Conservation (phyloP, 2,888 invertebrate species). For the Chalcis sispes region DNA sequence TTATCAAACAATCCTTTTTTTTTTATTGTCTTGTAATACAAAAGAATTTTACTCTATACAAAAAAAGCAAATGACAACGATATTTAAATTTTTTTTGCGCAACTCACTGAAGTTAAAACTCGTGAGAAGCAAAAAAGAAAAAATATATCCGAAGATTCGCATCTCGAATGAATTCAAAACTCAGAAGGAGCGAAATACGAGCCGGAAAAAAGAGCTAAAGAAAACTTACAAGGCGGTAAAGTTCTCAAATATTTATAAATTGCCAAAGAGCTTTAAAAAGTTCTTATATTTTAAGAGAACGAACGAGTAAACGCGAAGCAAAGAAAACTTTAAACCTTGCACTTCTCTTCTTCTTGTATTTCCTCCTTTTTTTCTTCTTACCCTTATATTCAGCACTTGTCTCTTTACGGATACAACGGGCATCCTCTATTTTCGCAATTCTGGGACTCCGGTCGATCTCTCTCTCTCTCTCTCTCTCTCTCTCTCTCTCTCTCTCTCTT, state of each 20-base stretch:
- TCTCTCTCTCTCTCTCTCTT: too few species aligned
- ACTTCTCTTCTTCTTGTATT: constrained; percentile 21
- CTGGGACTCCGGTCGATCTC: not conserved
- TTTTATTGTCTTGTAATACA: too few species aligned
- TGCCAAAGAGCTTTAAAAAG: constrained; percentile 18
- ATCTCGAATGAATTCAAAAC: constrained; percentile 16
- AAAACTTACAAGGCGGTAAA: not conserved
- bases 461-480: constrained; percentile 11
- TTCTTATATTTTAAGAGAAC: constrained; percentile 24
- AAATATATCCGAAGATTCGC: constrained; percentile 1
- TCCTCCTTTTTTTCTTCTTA: constrained; percentile 31
- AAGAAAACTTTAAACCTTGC: constrained; percentile 21
- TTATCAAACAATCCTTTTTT: too few species aligned
- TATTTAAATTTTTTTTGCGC: not conserved
- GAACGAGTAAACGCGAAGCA: not conserved
- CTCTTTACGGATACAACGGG: too few species aligned
- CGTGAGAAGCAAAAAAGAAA: not conserved
- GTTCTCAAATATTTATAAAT: constrained; percentile 42
- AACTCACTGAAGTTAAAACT: not conserved
- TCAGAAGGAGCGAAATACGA: not conserved
- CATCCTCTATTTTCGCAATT: too few species aligned
- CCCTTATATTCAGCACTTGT: too few species aligned
- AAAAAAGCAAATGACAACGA: not conserved
- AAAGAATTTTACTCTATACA: too few species aligned
- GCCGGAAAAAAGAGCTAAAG: not conserved